Base-by-base conservation (phyloP, 2,888 invertebrate species). In the Chorisops tibialis region DNA sequence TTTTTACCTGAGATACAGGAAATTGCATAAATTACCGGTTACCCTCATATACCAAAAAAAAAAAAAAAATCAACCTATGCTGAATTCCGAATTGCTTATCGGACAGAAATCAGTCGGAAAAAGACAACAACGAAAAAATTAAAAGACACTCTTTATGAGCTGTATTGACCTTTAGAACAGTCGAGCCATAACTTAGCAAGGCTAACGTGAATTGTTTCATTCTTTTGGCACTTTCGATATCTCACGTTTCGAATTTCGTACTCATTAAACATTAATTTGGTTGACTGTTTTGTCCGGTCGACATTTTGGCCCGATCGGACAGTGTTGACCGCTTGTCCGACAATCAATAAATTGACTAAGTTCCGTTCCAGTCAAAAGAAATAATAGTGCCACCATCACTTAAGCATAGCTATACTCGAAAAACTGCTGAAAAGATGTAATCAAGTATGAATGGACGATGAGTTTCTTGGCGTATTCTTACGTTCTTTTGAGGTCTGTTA, bases 1-100 rank as follows among this genome's bases (percentile, higher is more conserved):
- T 41, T n/a, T 41, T 41, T 41, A n/a, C n/a, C 41, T 16, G 18
- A 47, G 38, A 21, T 19, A 59, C 59, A 59, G 59, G 59, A 59
- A 59, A 24, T 59, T 59, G 59, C 48, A 59, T 59, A 59, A 59
- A 59, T 59, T 59, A 59, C 38, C 21, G 11, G 43, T 56, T 56
- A 30, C 56, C 56, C 41, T 30, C 43, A n/a, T 18, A 43, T 12
- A 35, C n/a, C n/a, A n/a, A n/a, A n/a, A n/a, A n/a, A n/a, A n/a
- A n/a, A n/a, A n/a, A n/a, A n/a, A 22, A 45, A n/a, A 16, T 41
- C 56, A 43, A 43, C 56, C 30, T 43, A 45, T 45, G 56, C 45
- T 56, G 56, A 56, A 56, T 30, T 45, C n/a, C n/a, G 45, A 56
- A 56, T 43, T 45, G 56, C 56, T 56, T 56, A 56, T 56, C 56